A percentile compares a stretch with the other conserved stretches of the same genome.
Evolutionary conservation across 2,888 invertebrate species (phyloP).

Genomic region (Theretra japonica): DNA sequence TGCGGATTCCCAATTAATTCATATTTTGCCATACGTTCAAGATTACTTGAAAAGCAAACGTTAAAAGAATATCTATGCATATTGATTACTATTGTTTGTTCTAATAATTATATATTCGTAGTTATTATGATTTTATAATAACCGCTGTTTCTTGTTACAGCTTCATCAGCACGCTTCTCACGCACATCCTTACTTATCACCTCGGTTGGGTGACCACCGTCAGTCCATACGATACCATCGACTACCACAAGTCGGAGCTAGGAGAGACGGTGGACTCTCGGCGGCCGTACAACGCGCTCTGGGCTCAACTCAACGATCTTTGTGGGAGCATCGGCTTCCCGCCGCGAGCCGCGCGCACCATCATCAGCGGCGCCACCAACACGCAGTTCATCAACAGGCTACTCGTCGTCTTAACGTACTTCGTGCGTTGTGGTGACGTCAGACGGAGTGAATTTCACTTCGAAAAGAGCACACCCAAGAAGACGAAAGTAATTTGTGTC

Average conservation of each 20-base stretch:
- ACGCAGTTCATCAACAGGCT: constrained; percentile 88
- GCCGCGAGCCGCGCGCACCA: constrained; percentile 90
- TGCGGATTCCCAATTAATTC: no score
- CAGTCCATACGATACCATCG: constrained; percentile 75
- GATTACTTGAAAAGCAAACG: no score
- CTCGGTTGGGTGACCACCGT: constrained; percentile 96
- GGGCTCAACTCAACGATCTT: constrained; percentile 95
- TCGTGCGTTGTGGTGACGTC: constrained; percentile 92
- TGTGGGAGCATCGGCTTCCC: constrained; percentile 94
- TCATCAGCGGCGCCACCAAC: constrained; percentile 89
- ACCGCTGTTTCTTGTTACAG: constrained; percentile 82
- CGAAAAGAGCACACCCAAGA: constrained; percentile 61
- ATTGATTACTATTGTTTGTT: no score
- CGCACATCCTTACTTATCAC: constrained; percentile 95
- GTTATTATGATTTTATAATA: not conserved
- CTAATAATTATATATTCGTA: no score
- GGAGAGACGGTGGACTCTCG: constrained; percentile 36
- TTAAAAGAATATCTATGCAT: no score
- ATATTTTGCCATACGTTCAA: no score
- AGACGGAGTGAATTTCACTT: constrained; percentile 77
- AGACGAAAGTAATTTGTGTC: constrained; percentile 66
- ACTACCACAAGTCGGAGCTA: constrained; percentile 63
- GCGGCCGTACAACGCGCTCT: constrained; percentile 92
- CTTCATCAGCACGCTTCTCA: constrained; percentile 94
- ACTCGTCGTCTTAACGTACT: constrained; percentile 92